A percentile compares a stretch with the other conserved stretches of the same genome.
phyloP scores from a whole-genome alignment of 2,888 invertebrate species.

The Diadromus collaris region DNA sequence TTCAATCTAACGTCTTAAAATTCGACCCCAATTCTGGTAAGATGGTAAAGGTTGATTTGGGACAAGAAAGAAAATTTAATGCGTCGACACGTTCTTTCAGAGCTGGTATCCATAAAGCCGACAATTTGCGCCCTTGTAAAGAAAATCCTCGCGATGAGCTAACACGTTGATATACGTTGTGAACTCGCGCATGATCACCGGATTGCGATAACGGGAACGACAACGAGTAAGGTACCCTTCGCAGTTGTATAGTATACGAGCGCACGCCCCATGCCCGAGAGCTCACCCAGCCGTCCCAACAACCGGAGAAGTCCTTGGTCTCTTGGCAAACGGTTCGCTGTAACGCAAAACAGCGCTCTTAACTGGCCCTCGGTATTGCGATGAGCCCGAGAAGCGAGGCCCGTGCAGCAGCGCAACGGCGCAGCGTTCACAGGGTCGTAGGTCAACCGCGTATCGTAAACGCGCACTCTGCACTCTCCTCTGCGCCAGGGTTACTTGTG shows the following conservation, averaged over 20 bases:
- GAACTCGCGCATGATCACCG: constrained; percentile 57
- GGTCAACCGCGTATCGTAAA: constrained; percentile 64
- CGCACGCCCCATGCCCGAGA: constrained; percentile 61
- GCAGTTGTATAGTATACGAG: constrained; percentile 53
- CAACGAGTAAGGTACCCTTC: constrained; percentile 56
- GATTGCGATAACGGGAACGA: constrained; percentile 63
- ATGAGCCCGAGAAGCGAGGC: constrained; percentile 43
- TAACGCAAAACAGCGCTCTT: constrained; percentile 47
- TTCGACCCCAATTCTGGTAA: too few species aligned
- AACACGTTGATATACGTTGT: constrained; percentile 54
- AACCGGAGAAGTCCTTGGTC: constrained; percentile 47
- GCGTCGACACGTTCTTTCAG: not conserved
- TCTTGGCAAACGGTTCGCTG: constrained; percentile 53
- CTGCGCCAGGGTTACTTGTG: constrained; percentile 36
- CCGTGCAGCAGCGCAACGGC: constrained; percentile 44
- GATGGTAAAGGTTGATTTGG: too few species aligned
- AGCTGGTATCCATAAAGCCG: not conserved
- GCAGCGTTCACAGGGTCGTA: constrained; percentile 60
- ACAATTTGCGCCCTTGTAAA: constrained; percentile 33
- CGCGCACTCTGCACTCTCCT: constrained; percentile 61
- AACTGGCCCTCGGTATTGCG: constrained; percentile 44
- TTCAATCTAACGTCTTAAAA: too few species aligned
- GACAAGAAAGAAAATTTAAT: not conserved
- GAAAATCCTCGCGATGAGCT: constrained; percentile 46
- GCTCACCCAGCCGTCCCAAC: constrained; percentile 52